These are phyloP conservation scores for Sclerodermus sp. DNA, from an alignment of 2,888 invertebrate genomes.

Conservation along the genomic window DNA sequence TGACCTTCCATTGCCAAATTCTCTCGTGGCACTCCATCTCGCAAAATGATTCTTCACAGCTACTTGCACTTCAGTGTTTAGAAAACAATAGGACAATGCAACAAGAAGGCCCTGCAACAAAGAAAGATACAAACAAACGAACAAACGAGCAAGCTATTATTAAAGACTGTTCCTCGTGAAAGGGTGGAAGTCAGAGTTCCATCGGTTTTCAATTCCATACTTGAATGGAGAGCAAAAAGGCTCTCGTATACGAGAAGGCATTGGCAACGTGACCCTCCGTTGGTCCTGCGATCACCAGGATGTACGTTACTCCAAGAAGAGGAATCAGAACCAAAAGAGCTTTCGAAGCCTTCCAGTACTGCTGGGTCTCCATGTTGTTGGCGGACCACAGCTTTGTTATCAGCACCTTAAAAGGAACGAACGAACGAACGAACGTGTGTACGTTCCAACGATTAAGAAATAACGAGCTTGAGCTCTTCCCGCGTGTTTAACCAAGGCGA, in stretches of 20 bases:
- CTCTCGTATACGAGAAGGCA: constrained; percentile 78
- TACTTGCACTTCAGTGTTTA: constrained; percentile 89
- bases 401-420: constrained; percentile 67
- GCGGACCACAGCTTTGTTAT: constrained; percentile 92
- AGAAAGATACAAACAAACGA: background rate
- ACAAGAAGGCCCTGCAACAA: constrained; percentile 80
- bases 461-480: too few species aligned
- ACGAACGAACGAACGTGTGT: constrained; percentile 56
- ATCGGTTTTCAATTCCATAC: constrained; percentile 62
- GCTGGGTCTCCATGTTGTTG: constrained; percentile 86
- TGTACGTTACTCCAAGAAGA: constrained; percentile 88
- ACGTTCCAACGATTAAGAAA: too few species aligned
- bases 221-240: constrained; percentile 87
- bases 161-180: background rate
- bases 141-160: too few species aligned
- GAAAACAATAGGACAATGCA: constrained; percentile 88
- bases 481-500: constrained; percentile 1
- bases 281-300: constrained; percentile 82
- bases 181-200: background rate
- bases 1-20: constrained; percentile 66
- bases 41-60: constrained; percentile 80
- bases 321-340: constrained; percentile 90
- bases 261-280: constrained; percentile 73
- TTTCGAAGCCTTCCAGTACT: constrained; percentile 88
- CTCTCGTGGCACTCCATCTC: constrained; percentile 73